These are phyloP conservation scores for Brachionus sp. DNA, from an alignment of 1,140 invertebrate genomes.

Conservation along the genomic window DNA sequence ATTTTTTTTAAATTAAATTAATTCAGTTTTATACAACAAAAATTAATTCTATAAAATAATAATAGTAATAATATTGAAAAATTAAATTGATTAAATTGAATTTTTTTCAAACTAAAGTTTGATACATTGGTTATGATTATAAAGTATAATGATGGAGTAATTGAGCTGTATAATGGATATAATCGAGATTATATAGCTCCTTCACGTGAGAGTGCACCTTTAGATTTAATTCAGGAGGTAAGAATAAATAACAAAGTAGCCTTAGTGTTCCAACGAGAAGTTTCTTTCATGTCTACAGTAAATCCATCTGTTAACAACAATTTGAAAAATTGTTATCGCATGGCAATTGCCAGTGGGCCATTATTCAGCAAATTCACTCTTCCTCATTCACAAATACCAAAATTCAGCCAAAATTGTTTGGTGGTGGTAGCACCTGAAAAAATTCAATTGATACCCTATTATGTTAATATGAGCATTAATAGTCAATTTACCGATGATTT, in stretches of 20 bases:
- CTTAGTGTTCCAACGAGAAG: not conserved
- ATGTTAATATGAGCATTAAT: not conserved
- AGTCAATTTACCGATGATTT: not conserved
- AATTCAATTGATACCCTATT: not conserved
- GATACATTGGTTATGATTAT: not conserved
- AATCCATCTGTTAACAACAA: not conserved
- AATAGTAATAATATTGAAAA: no score
- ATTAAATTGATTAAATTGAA: not conserved
- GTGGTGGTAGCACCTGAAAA: not conserved
- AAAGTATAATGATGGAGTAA: not conserved
- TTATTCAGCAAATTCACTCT: not conserved
- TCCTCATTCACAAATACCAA: not conserved
- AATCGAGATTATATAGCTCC: not conserved
- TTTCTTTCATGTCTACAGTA: not conserved
- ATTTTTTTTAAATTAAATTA: no score
- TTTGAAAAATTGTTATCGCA: not conserved
- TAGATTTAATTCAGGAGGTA: not conserved
- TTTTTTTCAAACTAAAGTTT: not conserved
- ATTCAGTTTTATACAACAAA: no score
- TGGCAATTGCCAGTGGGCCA: not conserved
- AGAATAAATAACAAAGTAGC: conserved; percentile 2
- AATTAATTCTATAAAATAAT: no score
- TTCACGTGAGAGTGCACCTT: not conserved
- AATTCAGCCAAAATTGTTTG: not conserved
- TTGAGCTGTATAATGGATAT: not conserved